These are phyloP conservation scores for Bolborhynchus lineola DNA, from an alignment of 2,113 vertebrate genomes.

Conservation along the genomic window DNA sequence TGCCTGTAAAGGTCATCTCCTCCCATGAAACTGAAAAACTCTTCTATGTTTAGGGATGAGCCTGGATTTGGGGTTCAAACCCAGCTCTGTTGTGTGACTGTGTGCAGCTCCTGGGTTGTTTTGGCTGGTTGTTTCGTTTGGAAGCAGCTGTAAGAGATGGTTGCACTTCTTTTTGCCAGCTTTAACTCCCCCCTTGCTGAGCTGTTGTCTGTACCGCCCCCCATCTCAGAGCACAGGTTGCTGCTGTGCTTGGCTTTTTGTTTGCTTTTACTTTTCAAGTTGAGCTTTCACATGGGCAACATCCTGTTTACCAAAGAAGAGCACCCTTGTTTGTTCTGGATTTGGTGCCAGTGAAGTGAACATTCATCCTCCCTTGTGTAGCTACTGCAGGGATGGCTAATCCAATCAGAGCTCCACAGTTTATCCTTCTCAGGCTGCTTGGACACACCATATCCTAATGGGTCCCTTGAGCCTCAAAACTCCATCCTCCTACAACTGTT, in stretches of 20 bases:
- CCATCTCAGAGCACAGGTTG: neutral
- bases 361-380: neutral
- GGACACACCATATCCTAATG: neutral
- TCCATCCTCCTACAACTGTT: neutral
- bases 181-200: neutral
- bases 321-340: slow-evolving; percentile 15
- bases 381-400: neutral
- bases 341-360: neutral
- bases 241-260: slow-evolving; percentile 2
- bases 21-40: neutral
- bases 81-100: neutral
- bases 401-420: neutral
- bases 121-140: neutral
- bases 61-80: neutral
- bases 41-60: neutral
- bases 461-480: neutral
- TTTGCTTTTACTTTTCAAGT: slow-evolving; percentile 11
- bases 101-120: neutral
- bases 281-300: slow-evolving; percentile 2
- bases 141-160: neutral
- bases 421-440: neutral
- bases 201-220: neutral
- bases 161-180: neutral
- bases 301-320: slow-evolving; percentile 24
- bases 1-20: neutral